Evolutionary conservation across 2,888 invertebrate genomes (phyloP).

Genomic region (Busseola fusca): DNA sequence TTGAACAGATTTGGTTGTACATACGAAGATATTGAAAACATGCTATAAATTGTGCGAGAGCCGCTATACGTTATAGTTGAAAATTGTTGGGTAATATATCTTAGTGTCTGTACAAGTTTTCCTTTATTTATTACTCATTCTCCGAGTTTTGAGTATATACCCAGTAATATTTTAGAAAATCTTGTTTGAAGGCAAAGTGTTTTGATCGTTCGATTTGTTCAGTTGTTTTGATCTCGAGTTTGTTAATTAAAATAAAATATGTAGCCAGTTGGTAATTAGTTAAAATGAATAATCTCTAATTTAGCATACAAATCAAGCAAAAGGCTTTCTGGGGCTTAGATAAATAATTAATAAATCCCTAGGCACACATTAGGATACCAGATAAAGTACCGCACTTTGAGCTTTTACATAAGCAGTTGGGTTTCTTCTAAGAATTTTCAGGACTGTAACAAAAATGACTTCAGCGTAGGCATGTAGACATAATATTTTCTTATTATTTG

Average conservation of each 20-base stretch:
- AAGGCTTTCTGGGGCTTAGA: neutral
- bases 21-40: slow-evolving; percentile 51
- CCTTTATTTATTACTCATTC: slow-evolving; percentile 52
- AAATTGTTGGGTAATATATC: slow-evolving; percentile 53
- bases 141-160: slow-evolving; percentile 36
- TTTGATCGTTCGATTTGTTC: slow-evolving; percentile 16
- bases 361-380: neutral
- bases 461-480: neutral
- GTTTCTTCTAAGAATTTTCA: slow-evolving; percentile 8
- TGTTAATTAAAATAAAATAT: neutral
- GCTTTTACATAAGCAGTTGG: neutral
- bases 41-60: slow-evolving; percentile 47
- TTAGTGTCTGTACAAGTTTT: slow-evolving; percentile 48
- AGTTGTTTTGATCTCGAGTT: neutral
- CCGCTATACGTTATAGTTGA: slow-evolving; percentile 43
- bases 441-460: neutral
- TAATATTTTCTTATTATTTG: neutral
- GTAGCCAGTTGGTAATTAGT: neutral
- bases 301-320: neutral
- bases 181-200: slow-evolving; percentile 10
- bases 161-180: slow-evolving; percentile 42
- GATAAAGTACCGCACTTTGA: neutral
- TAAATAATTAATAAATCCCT: neutral
- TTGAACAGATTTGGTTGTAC: slow-evolving; percentile 52
- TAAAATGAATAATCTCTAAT: neutral